Conservation (phyloP, 1,140 invertebrate genomes). For the Drosophila micromelanica region DNA sequence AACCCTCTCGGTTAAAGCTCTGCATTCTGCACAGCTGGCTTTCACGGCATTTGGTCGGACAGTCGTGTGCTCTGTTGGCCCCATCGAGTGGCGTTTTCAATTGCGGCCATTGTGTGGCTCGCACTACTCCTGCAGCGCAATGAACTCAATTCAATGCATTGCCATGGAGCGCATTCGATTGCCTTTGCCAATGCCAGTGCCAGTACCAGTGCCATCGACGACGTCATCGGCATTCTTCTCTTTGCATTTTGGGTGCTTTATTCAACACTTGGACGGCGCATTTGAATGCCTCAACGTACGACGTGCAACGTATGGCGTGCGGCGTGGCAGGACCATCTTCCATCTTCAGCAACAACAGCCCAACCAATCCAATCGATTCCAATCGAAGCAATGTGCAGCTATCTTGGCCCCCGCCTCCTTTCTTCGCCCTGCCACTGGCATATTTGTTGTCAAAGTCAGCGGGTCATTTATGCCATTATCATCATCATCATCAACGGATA, state of each 20-base stretch:
- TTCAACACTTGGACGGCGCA: slow-evolving; percentile 61
- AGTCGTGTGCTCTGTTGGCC: slow-evolving; percentile 37
- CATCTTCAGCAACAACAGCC: too few relatives aligned
- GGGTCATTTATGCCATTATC: slow-evolving; percentile 51
- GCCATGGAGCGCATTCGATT: slow-evolving; percentile 5
- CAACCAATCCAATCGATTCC: slow-evolving; percentile 30
- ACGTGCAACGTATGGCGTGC: background rate
- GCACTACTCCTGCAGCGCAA: slow-evolving; percentile 25
- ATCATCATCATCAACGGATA: slow-evolving; percentile 1
- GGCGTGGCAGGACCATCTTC: background rate
- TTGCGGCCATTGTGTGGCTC: slow-evolving; percentile 60
- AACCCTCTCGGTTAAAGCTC: slow-evolving; percentile 5
- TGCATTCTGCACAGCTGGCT: slow-evolving; percentile 19
- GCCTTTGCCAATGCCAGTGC: slow-evolving; percentile 29
- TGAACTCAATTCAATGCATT: slow-evolving; percentile 43
- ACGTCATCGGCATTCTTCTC: slow-evolving; percentile 55
- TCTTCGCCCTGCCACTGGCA: background rate
- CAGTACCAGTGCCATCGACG: slow-evolving; percentile 46
- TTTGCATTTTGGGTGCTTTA: slow-evolving; percentile 68
- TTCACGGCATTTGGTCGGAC: slow-evolving; percentile 24
- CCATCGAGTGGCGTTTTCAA: slow-evolving; percentile 66
- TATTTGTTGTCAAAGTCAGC: slow-evolving; percentile 56
- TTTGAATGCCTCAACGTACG: slow-evolving; percentile 45
- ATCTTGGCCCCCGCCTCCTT: slow-evolving; percentile 8
- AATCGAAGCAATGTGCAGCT: slow-evolving; percentile 26